phyloP scores from a whole-genome alignment of 2,113 vertebrate species.

The Leptodactylus fuscus region DNA sequence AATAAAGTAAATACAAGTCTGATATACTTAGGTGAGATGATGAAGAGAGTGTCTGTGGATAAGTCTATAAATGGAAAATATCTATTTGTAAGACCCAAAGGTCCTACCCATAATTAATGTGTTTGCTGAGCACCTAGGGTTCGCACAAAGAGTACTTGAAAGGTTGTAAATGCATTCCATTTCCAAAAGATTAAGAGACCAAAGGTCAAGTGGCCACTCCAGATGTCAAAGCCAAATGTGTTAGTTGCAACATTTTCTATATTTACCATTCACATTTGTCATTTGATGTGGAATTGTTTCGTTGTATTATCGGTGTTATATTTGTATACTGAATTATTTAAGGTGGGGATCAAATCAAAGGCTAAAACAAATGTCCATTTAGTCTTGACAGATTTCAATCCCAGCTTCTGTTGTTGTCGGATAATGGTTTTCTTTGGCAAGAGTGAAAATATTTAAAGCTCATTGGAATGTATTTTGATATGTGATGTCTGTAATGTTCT shows the following conservation, averaged over 20 bases:
- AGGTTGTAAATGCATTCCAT: slow-evolving; percentile 13
- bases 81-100: not conserved
- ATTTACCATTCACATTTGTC: not conserved
- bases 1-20: not conserved
- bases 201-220: slow-evolving; percentile 6
- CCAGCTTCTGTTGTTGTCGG: not conserved
- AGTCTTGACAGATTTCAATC: slow-evolving; percentile 16
- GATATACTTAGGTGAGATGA: not conserved
- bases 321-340: not conserved
- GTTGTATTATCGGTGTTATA: not conserved
- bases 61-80: not conserved
- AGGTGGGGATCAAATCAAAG: not conserved
- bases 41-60: not conserved
- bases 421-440: slow-evolving; percentile 41
- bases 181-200: slow-evolving; percentile 11
- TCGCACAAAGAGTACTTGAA: slow-evolving; percentile 5
- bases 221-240: not conserved
- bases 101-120: not conserved
- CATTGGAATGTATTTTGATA: not conserved
- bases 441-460: not conserved
- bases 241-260: slow-evolving; percentile 21
- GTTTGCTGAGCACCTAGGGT: too few species aligned
- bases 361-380: slow-evolving; percentile 1
- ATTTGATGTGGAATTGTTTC: not conserved
- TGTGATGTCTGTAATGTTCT: slow-evolving; percentile 44